phyloP scores from a whole-genome alignment of 2,888 invertebrate genomes.

The Mimas tiliae region DNA sequence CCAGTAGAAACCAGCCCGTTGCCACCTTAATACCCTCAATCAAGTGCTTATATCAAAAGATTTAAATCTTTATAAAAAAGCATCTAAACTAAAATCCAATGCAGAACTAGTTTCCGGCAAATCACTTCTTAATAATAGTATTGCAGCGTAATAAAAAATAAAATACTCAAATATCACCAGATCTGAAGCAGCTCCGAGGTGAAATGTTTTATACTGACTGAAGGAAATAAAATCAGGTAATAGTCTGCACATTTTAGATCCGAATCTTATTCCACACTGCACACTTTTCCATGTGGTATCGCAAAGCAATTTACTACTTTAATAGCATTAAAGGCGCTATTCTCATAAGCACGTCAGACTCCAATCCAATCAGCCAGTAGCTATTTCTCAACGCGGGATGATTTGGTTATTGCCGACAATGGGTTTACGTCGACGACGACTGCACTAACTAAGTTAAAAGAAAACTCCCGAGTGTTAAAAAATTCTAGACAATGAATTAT shows the following conservation, averaged over 20 bases:
- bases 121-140: neutral
- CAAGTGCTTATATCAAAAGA: no score
- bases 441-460: slow-evolving; percentile 58
- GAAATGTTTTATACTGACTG: slow-evolving; percentile 1
- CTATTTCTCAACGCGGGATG: slow-evolving; percentile 44
- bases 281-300: slow-evolving; percentile 40
- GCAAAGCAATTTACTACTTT: slow-evolving; percentile 43
- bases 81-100: neutral
- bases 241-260: slow-evolving; percentile 6
- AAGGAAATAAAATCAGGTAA: slow-evolving; percentile 13
- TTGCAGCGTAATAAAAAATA: slow-evolving; percentile 2
- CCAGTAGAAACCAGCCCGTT: no score
- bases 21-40: no score
- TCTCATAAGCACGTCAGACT: slow-evolving; percentile 40
- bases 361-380: slow-evolving; percentile 50
- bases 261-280: slow-evolving; percentile 17
- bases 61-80: no score
- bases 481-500: slow-evolving; percentile 50
- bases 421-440: slow-evolving; percentile 54
- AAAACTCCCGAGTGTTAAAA: slow-evolving; percentile 58
- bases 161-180: neutral
- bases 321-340: slow-evolving; percentile 38
- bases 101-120: neutral
- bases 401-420: slow-evolving; percentile 57
- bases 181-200: neutral